phyloP scores from a whole-genome alignment of 2,888 invertebrate species.

The Drosophila lutescens region DNA sequence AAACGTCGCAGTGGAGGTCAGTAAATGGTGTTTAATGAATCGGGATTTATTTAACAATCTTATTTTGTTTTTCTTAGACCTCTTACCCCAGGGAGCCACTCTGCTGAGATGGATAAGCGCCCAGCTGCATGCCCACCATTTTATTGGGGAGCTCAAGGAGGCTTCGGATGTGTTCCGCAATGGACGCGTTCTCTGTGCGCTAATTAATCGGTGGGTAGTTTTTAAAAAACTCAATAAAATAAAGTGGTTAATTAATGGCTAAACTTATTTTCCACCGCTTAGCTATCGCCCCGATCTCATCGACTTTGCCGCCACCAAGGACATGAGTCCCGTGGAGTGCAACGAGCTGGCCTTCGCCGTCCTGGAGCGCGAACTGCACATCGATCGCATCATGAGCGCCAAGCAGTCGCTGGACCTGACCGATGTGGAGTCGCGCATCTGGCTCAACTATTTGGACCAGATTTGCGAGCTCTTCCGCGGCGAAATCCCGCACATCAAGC shows the following conservation, averaged over 20 bases:
- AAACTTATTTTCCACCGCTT: constrained; percentile 74
- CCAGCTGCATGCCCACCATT: constrained; percentile 82
- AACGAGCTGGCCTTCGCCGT: constrained; percentile 94
- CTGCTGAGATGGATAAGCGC: constrained; percentile 83
- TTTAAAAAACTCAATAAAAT: neutral
- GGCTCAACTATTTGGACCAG: constrained; percentile 93
- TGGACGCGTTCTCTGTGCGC: constrained; percentile 83
- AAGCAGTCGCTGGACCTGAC: constrained; percentile 86
- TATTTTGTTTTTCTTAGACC: constrained; percentile 60
- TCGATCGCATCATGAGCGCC: constrained; percentile 89
- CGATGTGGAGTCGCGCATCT: constrained; percentile 82
- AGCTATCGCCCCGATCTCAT: constrained; percentile 96
- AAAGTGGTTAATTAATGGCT: neutral
- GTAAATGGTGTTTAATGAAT: neutral
- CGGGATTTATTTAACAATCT: neutral
- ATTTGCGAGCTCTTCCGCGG: constrained; percentile 96
- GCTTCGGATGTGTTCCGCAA: constrained; percentile 83
- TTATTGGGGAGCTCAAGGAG: constrained; percentile 81
- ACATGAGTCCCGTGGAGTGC: constrained; percentile 88
- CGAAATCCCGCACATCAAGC: constrained; percentile 93
- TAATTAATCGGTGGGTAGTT: constrained; percentile 82
- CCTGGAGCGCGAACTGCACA: constrained; percentile 92
- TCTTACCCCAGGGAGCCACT: constrained; percentile 81
- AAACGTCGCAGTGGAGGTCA: constrained; percentile 83
- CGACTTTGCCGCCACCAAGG: constrained; percentile 88